A percentile compares a stretch with the other conserved stretches of the same genome.
phyloP scores from a whole-genome alignment of 2,797 vertebrate species.

The Nannoperca obscura region DNA sequence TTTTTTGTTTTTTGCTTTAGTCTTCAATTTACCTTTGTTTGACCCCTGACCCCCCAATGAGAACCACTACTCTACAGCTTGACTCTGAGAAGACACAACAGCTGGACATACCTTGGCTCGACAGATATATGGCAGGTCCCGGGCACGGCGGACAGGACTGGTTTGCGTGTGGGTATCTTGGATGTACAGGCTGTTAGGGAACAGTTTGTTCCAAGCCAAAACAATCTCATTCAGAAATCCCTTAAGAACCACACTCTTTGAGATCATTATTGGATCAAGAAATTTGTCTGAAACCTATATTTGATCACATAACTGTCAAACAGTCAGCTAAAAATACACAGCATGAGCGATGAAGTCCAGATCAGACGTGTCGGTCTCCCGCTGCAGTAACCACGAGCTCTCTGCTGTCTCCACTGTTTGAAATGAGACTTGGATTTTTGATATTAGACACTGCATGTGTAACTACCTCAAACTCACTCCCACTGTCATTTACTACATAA shows the following conservation, averaged over 20 bases:
- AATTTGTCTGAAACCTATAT: constrained; percentile 25
- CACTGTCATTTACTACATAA: not conserved
- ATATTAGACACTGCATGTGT: not conserved
- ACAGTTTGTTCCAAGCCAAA: constrained; percentile 16
- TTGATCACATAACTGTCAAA: constrained; percentile 54
- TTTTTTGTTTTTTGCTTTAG: not conserved
- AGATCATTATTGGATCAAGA: constrained; percentile 40
- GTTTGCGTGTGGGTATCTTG: constrained; percentile 1
- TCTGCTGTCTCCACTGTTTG: constrained; percentile 4
- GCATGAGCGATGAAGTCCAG: constrained; percentile 2
- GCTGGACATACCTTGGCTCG: constrained; percentile 59
- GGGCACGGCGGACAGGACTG: not conserved
- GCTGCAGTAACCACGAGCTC: constrained; percentile 6
- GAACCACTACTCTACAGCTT: constrained; percentile 33
- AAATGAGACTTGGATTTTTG: constrained; percentile 1
- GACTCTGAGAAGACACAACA: constrained; percentile 58
- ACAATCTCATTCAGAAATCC: constrained; percentile 12
- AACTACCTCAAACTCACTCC: not conserved
- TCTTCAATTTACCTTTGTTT: constrained; percentile 18
- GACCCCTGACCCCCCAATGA: constrained; percentile 14
- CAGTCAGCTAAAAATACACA: constrained; percentile 41
- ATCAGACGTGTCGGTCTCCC: constrained; percentile 11
- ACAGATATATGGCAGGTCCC: constrained; percentile 51
- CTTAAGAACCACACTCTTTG: constrained; percentile 6
- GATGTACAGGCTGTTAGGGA: constrained; percentile 20